Conservation (phyloP, 2,797 vertebrate species). For the Chelonia mydas region DNA sequence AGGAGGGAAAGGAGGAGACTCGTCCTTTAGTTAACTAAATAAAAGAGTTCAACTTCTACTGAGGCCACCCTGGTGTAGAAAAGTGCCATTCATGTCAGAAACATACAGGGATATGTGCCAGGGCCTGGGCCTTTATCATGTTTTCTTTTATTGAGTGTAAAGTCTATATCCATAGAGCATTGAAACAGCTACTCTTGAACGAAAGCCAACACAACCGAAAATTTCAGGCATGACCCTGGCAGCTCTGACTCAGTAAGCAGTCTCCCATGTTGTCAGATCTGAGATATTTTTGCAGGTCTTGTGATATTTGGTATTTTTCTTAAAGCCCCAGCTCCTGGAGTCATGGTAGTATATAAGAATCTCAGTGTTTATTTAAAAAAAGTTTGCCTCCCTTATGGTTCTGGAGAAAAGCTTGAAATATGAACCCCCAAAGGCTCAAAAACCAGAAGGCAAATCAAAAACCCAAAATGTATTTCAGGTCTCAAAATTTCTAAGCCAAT, state of each 20-base stretch:
- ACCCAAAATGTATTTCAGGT: not conserved
- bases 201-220: not conserved
- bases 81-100: conserved; percentile 32
- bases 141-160: not conserved
- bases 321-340: not conserved
- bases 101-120: conserved; percentile 42
- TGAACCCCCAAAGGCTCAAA: conserved; percentile 4
- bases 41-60: conserved; percentile 53
- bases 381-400: not conserved
- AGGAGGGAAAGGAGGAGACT: not conserved
- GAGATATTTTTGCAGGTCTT: conserved; percentile 1
- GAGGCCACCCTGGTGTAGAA: conserved; percentile 41
- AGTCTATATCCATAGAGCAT: conserved; percentile 32
- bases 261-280: conserved; percentile 18
- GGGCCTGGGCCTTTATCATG: conserved; percentile 41
- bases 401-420: not conserved
- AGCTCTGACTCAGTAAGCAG: not conserved
- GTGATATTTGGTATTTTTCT: not conserved
- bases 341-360: conserved; percentile 1
- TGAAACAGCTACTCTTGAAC: conserved; percentile 20
- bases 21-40: conserved; percentile 45
- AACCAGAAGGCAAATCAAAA: not conserved
- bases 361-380: not conserved
- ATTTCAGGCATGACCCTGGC: not conserved
- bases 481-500: not conserved